These are phyloP conservation scores for Grantiella picta DNA, from an alignment of 2,113 vertebrate genomes.

Conservation along the genomic window DNA sequence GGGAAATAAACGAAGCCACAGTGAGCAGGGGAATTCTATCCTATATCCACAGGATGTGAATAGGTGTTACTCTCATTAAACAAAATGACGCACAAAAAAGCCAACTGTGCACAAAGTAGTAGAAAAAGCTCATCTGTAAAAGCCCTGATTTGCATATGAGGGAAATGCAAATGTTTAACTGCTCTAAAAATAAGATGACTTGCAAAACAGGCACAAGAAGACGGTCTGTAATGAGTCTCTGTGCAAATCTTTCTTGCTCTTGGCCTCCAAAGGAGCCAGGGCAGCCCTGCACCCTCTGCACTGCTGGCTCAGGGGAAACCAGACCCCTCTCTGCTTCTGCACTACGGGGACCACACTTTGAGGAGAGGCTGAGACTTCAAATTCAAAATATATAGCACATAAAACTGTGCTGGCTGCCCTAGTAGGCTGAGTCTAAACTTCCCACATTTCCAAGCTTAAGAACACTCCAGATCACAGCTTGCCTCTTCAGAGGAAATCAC, in stretches of 20 bases:
- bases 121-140: not conserved
- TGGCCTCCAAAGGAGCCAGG: not conserved
- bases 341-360: fast-evolving
- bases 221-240: not conserved
- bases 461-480: not conserved
- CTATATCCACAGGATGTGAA: not conserved
- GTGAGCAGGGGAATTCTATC: not conserved
- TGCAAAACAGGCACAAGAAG: not conserved
- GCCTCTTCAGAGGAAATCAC: not conserved
- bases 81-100: not conserved
- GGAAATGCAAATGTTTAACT: not conserved
- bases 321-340: not conserved
- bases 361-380: not conserved
- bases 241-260: not conserved
- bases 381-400: not conserved
- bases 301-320: not conserved
- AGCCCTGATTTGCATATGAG: not conserved
- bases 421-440: not conserved
- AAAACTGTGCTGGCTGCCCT: not conserved
- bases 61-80: not conserved
- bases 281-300: not conserved
- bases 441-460: not conserved
- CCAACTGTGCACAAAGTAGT: not conserved
- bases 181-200: not conserved
- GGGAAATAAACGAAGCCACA: not conserved